These are phyloP conservation scores for Deilephila elpenor DNA, from an alignment of 2,888 invertebrate species.

Conservation along the genomic window DNA sequence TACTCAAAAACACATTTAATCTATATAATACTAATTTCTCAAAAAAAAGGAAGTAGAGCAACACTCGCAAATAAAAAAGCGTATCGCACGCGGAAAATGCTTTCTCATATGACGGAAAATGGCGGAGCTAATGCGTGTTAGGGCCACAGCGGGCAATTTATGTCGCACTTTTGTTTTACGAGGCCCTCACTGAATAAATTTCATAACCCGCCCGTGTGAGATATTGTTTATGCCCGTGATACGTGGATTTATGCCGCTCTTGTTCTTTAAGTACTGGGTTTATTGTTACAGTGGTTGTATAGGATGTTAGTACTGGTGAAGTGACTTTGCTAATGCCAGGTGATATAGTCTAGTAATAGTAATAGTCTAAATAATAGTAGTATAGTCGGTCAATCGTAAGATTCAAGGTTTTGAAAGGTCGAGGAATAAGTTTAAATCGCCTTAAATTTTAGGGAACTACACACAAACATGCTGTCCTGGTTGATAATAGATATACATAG, in stretches of 20 bases:
- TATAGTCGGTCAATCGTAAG: no score
- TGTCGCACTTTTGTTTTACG: slow-evolving; percentile 80
- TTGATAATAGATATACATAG: no score
- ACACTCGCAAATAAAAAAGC: slow-evolving; percentile 48
- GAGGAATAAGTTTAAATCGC: no score
- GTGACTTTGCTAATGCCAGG: no score
- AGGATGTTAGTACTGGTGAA: neutral
- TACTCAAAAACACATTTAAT: neutral
- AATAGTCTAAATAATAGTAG: no score
- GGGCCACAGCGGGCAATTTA: slow-evolving; percentile 71
- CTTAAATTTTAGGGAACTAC: no score
- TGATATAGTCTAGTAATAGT: no score
- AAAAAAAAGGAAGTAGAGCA: slow-evolving; percentile 60
- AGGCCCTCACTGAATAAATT: slow-evolving; percentile 68
- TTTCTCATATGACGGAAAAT: slow-evolving; percentile 82
- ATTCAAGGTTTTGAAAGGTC: no score
- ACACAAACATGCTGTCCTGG: no score
- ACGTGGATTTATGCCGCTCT: slow-evolving; percentile 45
- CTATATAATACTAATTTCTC: neutral
- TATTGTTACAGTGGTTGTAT: neutral
- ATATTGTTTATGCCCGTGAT: slow-evolving; percentile 55
- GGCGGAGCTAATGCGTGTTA: slow-evolving; percentile 73
- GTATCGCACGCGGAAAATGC: slow-evolving; percentile 68
- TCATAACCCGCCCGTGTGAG: slow-evolving; percentile 57
- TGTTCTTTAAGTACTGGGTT: neutral